A percentile compares a stretch with the other conserved stretches of the same genome.
Evolutionary conservation across 2,113 vertebrate species (phyloP).

Genomic region (Ctenomys sociabilis): DNA sequence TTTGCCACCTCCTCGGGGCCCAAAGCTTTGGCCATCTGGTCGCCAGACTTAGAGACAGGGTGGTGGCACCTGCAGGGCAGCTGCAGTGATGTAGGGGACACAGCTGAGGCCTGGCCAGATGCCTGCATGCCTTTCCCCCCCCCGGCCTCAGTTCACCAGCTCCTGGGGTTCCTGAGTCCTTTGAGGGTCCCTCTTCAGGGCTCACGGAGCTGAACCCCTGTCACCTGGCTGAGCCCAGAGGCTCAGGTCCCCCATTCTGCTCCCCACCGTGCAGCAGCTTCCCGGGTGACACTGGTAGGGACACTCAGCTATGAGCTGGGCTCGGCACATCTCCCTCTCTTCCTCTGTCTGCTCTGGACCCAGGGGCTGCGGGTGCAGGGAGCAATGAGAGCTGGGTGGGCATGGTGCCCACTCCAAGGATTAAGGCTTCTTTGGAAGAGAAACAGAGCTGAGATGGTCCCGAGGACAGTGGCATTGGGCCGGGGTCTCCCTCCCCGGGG

Average conservation of each 20-base stretch:
- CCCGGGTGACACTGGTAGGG: neutral
- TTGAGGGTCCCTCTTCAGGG: neutral
- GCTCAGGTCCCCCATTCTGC: accelerated
- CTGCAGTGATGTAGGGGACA: accelerated
- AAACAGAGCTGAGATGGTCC: neutral
- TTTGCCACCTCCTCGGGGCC: accelerated
- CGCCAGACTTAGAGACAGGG: neutral
- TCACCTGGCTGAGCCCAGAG: neutral
- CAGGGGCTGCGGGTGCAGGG: neutral
- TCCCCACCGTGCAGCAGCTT: neutral
- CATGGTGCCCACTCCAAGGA: accelerated
- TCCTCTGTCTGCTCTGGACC: neutral
- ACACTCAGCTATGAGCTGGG: neutral
- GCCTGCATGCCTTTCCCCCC: no score
- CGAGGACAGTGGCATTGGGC: neutral
- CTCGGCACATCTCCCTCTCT: neutral
- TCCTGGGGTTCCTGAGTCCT: neutral
- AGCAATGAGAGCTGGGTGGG: neutral
- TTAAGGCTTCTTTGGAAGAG: conserved; percentile 57
- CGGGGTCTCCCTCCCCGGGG: accelerated
- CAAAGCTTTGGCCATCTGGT: neutral
- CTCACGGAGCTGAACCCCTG: accelerated
- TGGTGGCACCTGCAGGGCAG: neutral
- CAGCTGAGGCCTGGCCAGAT: neutral
- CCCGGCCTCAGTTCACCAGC: neutral